These are phyloP conservation scores for Hippasteria phrygiana DNA, from an alignment of 53 echinoderm and acorn worm genomes.

Conservation along the genomic window DNA sequence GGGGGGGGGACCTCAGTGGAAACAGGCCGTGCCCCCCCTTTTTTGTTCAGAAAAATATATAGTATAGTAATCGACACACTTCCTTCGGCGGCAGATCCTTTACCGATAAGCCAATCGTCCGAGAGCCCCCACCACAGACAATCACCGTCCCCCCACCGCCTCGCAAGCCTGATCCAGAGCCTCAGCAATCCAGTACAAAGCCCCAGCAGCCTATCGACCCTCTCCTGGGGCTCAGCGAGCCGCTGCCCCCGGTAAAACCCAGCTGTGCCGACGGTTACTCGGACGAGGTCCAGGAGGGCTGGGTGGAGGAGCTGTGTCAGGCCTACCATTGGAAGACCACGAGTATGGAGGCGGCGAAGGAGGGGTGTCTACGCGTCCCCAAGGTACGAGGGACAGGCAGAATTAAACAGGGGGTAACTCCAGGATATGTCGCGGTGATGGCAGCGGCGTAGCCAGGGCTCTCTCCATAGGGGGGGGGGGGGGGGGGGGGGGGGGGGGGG, in stretches of 20 bases:
- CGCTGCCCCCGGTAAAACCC: constrained; percentile 39
- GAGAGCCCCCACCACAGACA: constrained; percentile 55
- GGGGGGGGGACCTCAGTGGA: no score
- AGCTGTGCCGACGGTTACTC: constrained; percentile 30
- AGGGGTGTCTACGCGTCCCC: constrained; percentile 65
- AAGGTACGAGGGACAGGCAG: constrained; percentile 43
- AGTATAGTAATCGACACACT: no score
- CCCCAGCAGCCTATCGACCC: not conserved
- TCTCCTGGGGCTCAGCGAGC: constrained; percentile 42
- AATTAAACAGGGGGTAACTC: no score
- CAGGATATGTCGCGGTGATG: no score
- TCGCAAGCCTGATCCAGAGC: not conserved
- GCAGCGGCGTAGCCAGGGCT: no score
- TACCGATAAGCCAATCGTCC: constrained; percentile 77
- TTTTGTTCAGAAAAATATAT: no score
- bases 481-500: no score
- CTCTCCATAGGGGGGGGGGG: no score
- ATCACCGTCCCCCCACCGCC: not conserved
- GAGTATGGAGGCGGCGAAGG: constrained; percentile 65
- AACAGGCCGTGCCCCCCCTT: no score
- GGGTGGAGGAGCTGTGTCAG: constrained; percentile 66
- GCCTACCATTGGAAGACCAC: constrained; percentile 76
- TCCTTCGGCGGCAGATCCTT: constrained; percentile 54
- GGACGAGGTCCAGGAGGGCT: constrained; percentile 22
- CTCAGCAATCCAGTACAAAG: not conserved